Percentiles rank a stretch among this genome's conserved stretches.
Conservation (phyloP, 2,888 invertebrate species). For the Ceramica pisi region DNA sequence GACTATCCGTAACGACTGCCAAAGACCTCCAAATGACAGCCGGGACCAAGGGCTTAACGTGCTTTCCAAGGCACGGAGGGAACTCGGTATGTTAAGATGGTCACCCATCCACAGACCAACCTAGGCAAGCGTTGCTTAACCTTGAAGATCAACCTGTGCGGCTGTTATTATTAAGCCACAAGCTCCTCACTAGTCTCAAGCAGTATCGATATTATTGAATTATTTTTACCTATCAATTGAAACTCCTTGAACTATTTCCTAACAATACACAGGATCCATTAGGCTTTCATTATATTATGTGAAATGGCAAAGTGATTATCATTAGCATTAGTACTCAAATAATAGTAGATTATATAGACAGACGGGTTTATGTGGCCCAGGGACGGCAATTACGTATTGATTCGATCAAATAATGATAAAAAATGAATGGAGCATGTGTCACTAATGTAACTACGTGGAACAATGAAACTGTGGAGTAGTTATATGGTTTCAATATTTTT, state of each 20-base stretch:
- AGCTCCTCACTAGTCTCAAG: not conserved
- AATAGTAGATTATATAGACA: not conserved
- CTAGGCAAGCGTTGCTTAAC: too few species aligned
- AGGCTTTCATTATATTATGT: constrained; percentile 23
- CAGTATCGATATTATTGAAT: not conserved
- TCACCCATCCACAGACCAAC: too few species aligned
- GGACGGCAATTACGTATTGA: constrained; percentile 48
- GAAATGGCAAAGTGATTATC: constrained; percentile 37
- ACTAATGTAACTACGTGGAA: constrained; percentile 12
- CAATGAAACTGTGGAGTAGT: not conserved
- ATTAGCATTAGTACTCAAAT: constrained; percentile 30
- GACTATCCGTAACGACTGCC: too few species aligned
- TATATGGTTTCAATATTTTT: too few species aligned
- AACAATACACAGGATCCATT: constrained; percentile 53
- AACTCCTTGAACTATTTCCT: constrained; percentile 46
- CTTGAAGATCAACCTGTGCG: too few species aligned
- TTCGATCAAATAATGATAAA: constrained; percentile 37
- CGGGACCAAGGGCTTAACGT: too few species aligned
- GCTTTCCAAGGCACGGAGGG: too few species aligned
- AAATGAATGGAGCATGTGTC: constrained; percentile 26
- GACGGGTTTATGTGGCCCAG: constrained; percentile 6
- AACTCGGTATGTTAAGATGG: too few species aligned
- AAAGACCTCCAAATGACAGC: too few species aligned
- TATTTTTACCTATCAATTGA: not conserved
- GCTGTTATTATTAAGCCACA: too few species aligned